Base-by-base conservation (phyloP, 92 coral and sea anemone genomes). In the Siderastrea radians region DNA sequence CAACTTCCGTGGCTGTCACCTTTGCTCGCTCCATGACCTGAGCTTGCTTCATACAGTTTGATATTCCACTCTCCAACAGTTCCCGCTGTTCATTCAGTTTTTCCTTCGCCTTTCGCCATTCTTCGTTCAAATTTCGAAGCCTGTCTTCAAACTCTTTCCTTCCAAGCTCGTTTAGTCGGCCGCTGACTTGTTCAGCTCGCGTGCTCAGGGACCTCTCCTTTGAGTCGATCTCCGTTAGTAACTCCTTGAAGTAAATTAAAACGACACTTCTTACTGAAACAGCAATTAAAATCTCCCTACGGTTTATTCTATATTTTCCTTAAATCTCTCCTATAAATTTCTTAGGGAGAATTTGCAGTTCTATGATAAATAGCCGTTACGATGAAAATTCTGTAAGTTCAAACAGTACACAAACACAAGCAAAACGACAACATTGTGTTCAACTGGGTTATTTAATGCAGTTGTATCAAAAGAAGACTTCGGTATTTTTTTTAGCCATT, bases 11-110 rank as follows among this genome's bases (percentile, higher is more conserved):
- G 13, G 94, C 94, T 68, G 91, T 74, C 74, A 49, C 77, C 60
- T 91, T 87, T 26, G 96, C 98, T 72, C 70, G 94, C 65, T 88
- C 91, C 62, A 95, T 49, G 60, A 78, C 48, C 15, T 90, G 87
- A 7, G 64, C 86, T 79, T 89, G 92, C 73, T 91, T 92, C 83
- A 85, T 84, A 68, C 86, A 87, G 73, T 74, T 64, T 59, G 77
- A 47, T 47, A 89, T 75, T 59, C 84, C 90, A 82, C 73, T 60
- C 76, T 86, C 94, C 69, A 91, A 72, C 1, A 79, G 77, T 16
- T 85, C 79, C 54, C 90, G 91, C 65, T 89, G 89, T 14, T 79
- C 84, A 55, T 64, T 65, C 61, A 95, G 81, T 72, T 68, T 83
- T 61, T 82, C 78, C 70, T 80, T 83, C 46, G 92, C 88, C 72